Conservation (phyloP, 1,140 invertebrate genomes). For the Hylaeus volcanicus region DNA sequence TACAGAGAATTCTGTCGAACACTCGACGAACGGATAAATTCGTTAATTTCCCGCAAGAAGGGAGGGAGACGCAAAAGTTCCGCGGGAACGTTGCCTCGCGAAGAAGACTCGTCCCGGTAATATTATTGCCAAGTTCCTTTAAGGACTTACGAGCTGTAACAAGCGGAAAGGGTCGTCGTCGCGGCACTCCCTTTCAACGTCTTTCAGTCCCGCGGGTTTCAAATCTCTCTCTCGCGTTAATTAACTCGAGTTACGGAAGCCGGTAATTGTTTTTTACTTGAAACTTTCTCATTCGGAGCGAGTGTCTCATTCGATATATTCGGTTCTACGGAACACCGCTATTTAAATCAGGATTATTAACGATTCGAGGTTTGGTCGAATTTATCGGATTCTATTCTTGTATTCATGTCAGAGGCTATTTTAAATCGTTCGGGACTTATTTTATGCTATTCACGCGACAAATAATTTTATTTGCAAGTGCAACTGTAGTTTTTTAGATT, state of each 20-base stretch:
- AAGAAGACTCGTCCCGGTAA: conserved; percentile 18
- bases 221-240: conserved; percentile 2
- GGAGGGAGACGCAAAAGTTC: not conserved
- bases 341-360: too few relatives aligned
- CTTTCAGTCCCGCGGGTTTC: conserved; percentile 6
- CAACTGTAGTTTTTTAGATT: too few relatives aligned
- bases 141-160: not conserved
- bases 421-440: too few relatives aligned
- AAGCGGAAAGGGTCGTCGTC: not conserved
- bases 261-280: not conserved
- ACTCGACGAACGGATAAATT: conserved; percentile 48
- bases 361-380: too few relatives aligned
- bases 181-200: not conserved
- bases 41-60: conserved; percentile 43
- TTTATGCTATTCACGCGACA: too few relatives aligned
- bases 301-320: too few relatives aligned
- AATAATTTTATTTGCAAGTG: too few relatives aligned
- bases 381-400: too few relatives aligned
- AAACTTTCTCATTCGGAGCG: too few relatives aligned
- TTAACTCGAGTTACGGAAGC: not conserved
- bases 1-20: conserved; percentile 26
- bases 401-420: too few relatives aligned
- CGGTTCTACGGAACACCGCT: too few relatives aligned
- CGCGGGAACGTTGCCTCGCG: not conserved
- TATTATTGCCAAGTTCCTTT: conserved; percentile 14